A percentile compares a stretch with the other conserved stretches of the same genome.
Evolutionary conservation across 2,113 vertebrate genomes (phyloP).

Genomic region (Pollachius pollachius): DNA sequence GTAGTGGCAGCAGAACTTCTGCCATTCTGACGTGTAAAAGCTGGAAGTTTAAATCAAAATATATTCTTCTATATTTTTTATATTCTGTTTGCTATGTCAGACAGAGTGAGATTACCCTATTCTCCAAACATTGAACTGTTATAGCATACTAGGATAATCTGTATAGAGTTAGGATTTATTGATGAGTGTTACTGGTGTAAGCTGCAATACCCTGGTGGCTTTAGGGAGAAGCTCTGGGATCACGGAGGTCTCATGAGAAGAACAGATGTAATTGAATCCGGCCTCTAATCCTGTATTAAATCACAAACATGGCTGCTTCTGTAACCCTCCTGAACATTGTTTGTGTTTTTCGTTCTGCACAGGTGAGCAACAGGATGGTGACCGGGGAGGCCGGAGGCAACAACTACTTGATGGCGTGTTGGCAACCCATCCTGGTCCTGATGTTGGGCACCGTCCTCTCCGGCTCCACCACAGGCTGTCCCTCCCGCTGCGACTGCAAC

Average conservation of each 20-base stretch:
- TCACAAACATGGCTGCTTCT: too few relatives aligned
- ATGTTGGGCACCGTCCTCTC: conserved; percentile 95
- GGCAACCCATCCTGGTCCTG: conserved; percentile 97
- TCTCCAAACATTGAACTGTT: too few relatives aligned
- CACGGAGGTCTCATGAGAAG: too few relatives aligned
- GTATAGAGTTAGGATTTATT: too few relatives aligned
- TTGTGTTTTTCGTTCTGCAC: conserved; percentile 54
- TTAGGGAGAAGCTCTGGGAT: too few relatives aligned
- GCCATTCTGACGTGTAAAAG: not conserved
- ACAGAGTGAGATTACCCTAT: too few relatives aligned
- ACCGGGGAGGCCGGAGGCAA: conserved; percentile 84
- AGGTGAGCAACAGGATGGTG: conserved; percentile 97
- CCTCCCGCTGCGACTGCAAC: conserved; percentile 93
- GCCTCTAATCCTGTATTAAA: too few relatives aligned
- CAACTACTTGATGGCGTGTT: conserved; percentile 96
- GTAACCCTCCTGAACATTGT: not conserved
- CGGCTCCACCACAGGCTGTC: conserved; percentile 92
- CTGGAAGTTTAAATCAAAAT: not conserved
- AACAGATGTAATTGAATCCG: too few relatives aligned
- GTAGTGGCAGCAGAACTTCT: conserved; percentile 24
- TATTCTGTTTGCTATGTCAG: too few relatives aligned
- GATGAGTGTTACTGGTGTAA: too few relatives aligned
- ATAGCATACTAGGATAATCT: not conserved
- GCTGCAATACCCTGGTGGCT: too few relatives aligned
- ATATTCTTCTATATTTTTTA: not conserved